Base-by-base conservation (phyloP, 2,113 vertebrate species). In the Corvus hawaiiensis region DNA sequence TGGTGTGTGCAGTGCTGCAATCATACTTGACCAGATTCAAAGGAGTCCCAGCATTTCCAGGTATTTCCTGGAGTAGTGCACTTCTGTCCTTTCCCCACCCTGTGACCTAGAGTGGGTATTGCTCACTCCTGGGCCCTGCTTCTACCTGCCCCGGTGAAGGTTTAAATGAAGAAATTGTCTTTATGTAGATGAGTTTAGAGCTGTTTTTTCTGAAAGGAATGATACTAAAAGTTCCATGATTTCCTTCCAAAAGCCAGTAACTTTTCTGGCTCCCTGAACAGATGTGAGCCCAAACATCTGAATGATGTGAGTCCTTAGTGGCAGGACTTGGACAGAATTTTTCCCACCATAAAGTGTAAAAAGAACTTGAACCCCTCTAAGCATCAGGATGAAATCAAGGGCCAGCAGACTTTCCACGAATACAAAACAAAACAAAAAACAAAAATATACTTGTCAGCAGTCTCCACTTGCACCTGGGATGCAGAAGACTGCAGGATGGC, bases 31-130 rank as follows among this genome's bases (percentile, higher is more conserved):
- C 90, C 63, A 6, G 55, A 93, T 84, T 63, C 83, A 93, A 93
- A 95, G 81, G 43, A 90, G 85, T 27, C 46, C 63, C 79, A 92
- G 80, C n/a, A 94, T 71, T 94, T 97, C 86, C 89, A 95, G 89
- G 93, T 90, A 95, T 94, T 97, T 96, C 90, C 95, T 95, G 92
- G 83, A 92, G n/a, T 32, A 46, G 13, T 77, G 75, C 59, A 77
- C 76, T 95, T 73, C 33, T 92, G 95, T 84, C 88, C 94, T 93
- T 84, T 86, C 91, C 73, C 67, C 68, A 92, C 49, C 82, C 59
- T 2, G 0, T 94, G 92, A 92, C 86, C 89, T 75, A 55, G 18
- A 92, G 79, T 77, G 39, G 6, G 16, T 69, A 90, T 90, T 97
- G 92, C 92, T 96, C 94, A 94, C 90, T 84, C 59, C 64, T 39